phyloP scores from a whole-genome alignment of 92 coral and sea anemone species.

The Zoanthus sociatus region DNA sequence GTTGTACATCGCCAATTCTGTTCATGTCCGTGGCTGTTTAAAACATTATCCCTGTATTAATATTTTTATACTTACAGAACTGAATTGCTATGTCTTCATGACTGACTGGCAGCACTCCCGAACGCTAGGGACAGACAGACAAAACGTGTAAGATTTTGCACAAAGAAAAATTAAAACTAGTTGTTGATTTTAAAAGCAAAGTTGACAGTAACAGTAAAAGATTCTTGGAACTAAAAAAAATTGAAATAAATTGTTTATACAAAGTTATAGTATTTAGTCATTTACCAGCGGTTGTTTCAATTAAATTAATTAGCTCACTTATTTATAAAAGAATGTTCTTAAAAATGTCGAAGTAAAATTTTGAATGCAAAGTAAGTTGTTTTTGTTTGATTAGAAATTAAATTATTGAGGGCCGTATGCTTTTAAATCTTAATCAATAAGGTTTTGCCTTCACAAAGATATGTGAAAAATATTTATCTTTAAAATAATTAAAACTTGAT shows the following conservation, averaged over 20 bases:
- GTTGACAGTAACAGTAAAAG: no score
- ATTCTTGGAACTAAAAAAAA: no score
- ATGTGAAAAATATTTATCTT: background rate
- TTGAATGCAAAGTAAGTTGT: background rate
- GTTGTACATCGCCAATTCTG: background rate
- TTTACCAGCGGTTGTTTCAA: background rate
- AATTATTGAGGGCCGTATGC: background rate
- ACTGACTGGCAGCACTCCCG: constrained; percentile 40
- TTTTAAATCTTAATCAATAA: no score
- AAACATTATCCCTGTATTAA: no score
- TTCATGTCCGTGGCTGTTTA: background rate
- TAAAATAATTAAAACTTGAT: no score
- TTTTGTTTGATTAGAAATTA: background rate
- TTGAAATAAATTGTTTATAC: no score
- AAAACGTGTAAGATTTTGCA: background rate
- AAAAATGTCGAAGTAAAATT: background rate
- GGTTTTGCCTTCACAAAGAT: background rate
- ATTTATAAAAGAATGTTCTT: background rate
- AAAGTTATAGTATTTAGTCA: no score
- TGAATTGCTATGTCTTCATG: constrained; percentile 41
- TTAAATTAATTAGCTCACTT: background rate
- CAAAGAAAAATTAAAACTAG: no score
- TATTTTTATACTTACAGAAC: constrained; percentile 18
- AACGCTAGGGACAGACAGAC: background rate
- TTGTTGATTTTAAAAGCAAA: no score